These are phyloP conservation scores for Hippopotamyrus pictus DNA, from an alignment of 2,797 vertebrate genomes.

Conservation along the genomic window DNA sequence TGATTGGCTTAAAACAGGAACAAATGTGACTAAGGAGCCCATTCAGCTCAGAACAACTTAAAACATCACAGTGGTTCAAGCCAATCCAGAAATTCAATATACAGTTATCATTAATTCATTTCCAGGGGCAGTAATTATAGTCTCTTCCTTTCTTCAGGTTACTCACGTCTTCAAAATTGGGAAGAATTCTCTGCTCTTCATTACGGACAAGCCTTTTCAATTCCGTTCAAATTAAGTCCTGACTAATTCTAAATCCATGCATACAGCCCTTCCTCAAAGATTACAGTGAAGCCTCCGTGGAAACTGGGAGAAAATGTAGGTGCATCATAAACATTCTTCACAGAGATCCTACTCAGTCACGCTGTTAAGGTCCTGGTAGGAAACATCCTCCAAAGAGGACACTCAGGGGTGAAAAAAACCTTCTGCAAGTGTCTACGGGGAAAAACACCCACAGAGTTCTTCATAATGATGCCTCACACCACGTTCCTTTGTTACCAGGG, in stretches of 20 bases:
- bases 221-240: neutral
- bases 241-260: neutral
- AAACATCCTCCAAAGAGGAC: neutral
- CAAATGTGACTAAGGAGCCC: neutral
- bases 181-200: neutral
- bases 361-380: neutral
- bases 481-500: neutral
- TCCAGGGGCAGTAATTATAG: conserved; percentile 17
- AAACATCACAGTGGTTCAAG: conserved; percentile 19
- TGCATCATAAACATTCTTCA: neutral
- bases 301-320: neutral
- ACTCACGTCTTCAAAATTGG: neutral
- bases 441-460: neutral
- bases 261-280: neutral
- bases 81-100: conserved; percentile 30
- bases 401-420: neutral
- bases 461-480: neutral
- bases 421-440: neutral
- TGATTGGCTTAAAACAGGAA: neutral
- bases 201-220: neutral
- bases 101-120: conserved; percentile 25
- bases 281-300: conserved; percentile 26
- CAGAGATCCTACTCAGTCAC: neutral
- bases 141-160: conserved; percentile 12
- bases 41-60: neutral